These are phyloP conservation scores for Oophaga sylvatica DNA, from an alignment of 2,797 vertebrate genomes.

Conservation along the genomic window DNA sequence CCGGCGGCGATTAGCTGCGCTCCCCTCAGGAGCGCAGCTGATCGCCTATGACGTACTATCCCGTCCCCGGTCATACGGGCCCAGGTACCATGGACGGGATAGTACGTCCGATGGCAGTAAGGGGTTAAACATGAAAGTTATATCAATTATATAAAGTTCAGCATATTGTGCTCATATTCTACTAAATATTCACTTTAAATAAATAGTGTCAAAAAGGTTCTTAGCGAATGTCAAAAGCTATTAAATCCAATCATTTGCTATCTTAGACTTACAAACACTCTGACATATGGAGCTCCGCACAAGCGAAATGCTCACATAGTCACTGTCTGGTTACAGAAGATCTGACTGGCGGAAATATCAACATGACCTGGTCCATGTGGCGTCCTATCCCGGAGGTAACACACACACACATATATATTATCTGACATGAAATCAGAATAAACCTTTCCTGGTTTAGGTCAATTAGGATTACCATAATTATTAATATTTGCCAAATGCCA, in stretches of 20 bases:
- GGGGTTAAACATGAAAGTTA: not conserved
- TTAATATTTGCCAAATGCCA: too few relatives aligned
- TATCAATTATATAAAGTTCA: not conserved
- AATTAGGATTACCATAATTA: too few relatives aligned
- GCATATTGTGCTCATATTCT: not conserved
- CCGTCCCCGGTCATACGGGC: too few relatives aligned
- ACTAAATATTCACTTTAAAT: not conserved
- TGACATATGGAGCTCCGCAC: not conserved
- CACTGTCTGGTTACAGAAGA: not conserved
- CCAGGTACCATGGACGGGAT: too few relatives aligned
- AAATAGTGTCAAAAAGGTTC: too few relatives aligned
- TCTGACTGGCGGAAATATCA: not conserved
- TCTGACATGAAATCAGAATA: too few relatives aligned
- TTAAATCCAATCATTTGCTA: not conserved
- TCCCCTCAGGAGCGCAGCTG: too few relatives aligned
- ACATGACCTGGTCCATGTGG: not conserved
- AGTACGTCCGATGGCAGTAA: too few relatives aligned
- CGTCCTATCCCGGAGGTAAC: not conserved
- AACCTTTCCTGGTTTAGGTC: too few relatives aligned
- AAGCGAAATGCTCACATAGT: not conserved
- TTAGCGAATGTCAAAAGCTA: not conserved
- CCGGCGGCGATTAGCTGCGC: too few relatives aligned
- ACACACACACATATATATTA: not conserved
- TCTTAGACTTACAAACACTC: not conserved
- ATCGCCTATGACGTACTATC: too few relatives aligned